Evolutionary conservation across 2,888 invertebrate species (phyloP), one percentile per base, ranked within the genome.

Genomic region (Epinotia brunnichana): DNA sequence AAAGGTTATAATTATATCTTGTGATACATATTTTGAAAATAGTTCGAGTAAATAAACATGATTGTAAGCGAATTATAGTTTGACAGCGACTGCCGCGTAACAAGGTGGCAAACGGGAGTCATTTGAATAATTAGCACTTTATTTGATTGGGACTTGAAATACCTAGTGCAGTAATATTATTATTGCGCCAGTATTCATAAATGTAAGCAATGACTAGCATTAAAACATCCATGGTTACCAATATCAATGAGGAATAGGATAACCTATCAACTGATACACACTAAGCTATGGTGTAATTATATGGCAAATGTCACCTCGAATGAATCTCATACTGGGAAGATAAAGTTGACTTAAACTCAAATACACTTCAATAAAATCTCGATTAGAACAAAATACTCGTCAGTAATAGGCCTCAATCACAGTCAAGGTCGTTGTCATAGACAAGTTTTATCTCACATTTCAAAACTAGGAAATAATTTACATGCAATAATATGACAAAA

Each of bases 81-180:
- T 54, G 24, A 54, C 54, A n/a, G 35, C 48, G 62, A 48, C 48
- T 54, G 35, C 35, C 39, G 35, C 39, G 39, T 35, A 35, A 35
- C 54, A 64, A 64, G 19, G 54, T 15, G 29, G 51, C 62, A 64
- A 54, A 54, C 64, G 51, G 19, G 53, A 53, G 15, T 39, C 64
- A 53, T 64, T 64, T 64, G 53, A 64, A 64, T 64, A 64, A 64
- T 64, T 64, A 54, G 51, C 53, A 19, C 21, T 54, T 54, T 53
- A 54, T 39, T 64, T 53, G 64, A 54, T 64, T 64, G 64, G 15
- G 53, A 15, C 39, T 53, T 5, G 29, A 29, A 29, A 29, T 29
- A 29, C 29, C 29, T 29, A 29, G 5, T 29, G 35, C 53, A 64
- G 54, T 39, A 64, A 64, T 64, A 39, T 15, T n/a, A 64, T 64